phyloP scores from a whole-genome alignment of 2,113 vertebrate species.

The Petaurus breviceps region DNA sequence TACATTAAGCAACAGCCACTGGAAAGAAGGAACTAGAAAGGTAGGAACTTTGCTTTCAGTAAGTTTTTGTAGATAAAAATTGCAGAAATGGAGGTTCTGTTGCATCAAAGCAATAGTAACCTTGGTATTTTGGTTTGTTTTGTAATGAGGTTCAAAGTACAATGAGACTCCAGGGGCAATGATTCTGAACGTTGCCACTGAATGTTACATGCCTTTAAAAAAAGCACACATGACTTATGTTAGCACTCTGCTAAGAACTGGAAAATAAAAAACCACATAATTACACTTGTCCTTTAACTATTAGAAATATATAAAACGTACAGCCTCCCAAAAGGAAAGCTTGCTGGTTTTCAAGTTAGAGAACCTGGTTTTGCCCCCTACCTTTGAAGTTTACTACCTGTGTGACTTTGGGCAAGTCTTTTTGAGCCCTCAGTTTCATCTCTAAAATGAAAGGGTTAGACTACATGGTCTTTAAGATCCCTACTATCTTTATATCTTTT shows the following conservation, averaged over 20 bases:
- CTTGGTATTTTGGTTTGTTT: not conserved
- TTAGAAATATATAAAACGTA: not conserved
- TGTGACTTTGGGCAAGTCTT: not conserved
- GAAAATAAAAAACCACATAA: not conserved
- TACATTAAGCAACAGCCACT: not conserved
- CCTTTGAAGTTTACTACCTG: not conserved
- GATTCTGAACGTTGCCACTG: not conserved
- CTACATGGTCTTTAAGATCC: not conserved
- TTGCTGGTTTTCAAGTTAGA: not conserved
- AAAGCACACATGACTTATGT: slow-evolving; percentile 11
- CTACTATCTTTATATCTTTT: not conserved
- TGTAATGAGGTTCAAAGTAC: not conserved
- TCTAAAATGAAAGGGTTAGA: not conserved
- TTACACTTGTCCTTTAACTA: not conserved
- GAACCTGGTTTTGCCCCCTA: not conserved
- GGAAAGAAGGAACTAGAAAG: not conserved
- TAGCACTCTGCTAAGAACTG: not conserved
- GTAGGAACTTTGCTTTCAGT: not conserved
- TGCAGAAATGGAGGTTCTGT: not conserved
- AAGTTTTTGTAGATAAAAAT: slow-evolving; percentile 21
- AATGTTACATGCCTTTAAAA: not conserved
- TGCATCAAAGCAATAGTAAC: slow-evolving; percentile 5
- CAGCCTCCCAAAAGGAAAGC: not conserved
- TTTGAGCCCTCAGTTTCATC: not conserved
- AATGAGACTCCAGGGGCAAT: not conserved